Conservation (phyloP, 2,888 invertebrate species). For the Trachelus troglodyta region DNA sequence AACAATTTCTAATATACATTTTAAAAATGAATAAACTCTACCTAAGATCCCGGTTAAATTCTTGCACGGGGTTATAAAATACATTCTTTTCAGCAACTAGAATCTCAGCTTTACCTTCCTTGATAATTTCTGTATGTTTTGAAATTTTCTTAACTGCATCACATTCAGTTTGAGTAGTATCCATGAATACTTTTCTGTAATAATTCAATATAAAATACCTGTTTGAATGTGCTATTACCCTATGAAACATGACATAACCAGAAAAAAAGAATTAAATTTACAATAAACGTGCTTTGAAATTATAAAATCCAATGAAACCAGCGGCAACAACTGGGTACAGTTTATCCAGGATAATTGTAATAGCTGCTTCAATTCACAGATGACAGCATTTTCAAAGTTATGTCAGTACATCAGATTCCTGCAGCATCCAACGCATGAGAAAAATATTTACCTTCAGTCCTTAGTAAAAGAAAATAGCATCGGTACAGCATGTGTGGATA, state of each 20-base stretch:
- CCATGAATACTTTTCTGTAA: neutral
- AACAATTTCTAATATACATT: neutral
- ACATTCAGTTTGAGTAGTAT: neutral
- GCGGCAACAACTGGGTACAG: neutral
- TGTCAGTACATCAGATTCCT: neutral
- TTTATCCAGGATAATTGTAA: neutral
- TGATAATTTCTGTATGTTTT: slow-evolving; percentile 63
- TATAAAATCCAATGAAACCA: neutral
- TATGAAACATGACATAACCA: neutral
- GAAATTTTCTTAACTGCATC: neutral
- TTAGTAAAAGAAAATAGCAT: too few relatives aligned
- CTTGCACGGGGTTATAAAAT: slow-evolving; percentile 98
- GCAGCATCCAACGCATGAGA: neutral
- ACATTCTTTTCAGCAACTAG: slow-evolving; percentile 77
- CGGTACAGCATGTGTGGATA: too few relatives aligned
- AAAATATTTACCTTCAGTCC: neutral
- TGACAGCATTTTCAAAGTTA: neutral
- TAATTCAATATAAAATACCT: neutral
- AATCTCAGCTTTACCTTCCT: slow-evolving; percentile 85
- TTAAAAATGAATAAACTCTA: slow-evolving; percentile 36
- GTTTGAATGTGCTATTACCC: neutral
- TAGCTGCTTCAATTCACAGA: neutral
- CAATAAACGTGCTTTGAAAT: neutral
- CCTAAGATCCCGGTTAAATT: slow-evolving; percentile 96
- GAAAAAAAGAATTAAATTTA: neutral